A percentile compares a stretch with the other conserved stretches of the same genome.
Evolutionary conservation across 2,797 vertebrate species (phyloP).

Genomic region (Erpetoichthys calabaricus): DNA sequence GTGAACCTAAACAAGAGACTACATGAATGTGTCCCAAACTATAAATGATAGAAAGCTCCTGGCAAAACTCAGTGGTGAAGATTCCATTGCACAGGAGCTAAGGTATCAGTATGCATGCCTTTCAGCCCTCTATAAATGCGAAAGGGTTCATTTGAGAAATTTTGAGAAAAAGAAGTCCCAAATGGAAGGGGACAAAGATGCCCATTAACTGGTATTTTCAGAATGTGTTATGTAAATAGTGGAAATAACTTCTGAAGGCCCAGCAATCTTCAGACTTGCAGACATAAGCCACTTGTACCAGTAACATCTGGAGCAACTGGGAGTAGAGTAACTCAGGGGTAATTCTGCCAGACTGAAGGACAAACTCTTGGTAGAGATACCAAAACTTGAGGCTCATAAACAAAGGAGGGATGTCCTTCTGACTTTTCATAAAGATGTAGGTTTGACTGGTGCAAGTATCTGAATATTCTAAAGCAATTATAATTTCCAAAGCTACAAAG

Average conservation of each 20-base stretch:
- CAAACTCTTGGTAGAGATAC: background rate
- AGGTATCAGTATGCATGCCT: slow-evolving; percentile 11
- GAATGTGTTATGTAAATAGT: slow-evolving; percentile 8
- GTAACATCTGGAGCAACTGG: slow-evolving; percentile 3
- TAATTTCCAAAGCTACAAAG: slow-evolving; percentile 4
- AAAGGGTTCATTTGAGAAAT: slow-evolving; percentile 3
- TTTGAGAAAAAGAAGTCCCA: background rate
- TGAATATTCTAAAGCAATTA: slow-evolving; percentile 6
- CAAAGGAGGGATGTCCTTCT: slow-evolving; percentile 7
- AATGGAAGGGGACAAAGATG: background rate
- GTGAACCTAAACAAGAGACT: slow-evolving; percentile 9
- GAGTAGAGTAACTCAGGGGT: background rate
- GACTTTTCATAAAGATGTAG: slow-evolving; percentile 7
- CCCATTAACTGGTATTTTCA: slow-evolving; percentile 7
- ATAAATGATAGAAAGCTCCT: slow-evolving; percentile 10
- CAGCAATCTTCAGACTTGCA: slow-evolving; percentile 5
- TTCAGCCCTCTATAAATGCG: slow-evolving; percentile 13
- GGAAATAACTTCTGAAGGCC: slow-evolving; percentile 1
- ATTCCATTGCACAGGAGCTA: slow-evolving; percentile 11
- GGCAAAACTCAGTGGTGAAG: slow-evolving; percentile 5
- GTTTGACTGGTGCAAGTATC: background rate
- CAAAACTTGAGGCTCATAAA: slow-evolving; percentile 3
- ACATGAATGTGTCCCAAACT: slow-evolving; percentile 4
- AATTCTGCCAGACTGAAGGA: slow-evolving; percentile 4
- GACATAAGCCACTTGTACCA: background rate